Percentiles rank a stretch among this genome's conserved stretches.
Evolutionary conservation across 2,797 vertebrate species (phyloP).

Genomic region (Hippocampus kuda): DNA sequence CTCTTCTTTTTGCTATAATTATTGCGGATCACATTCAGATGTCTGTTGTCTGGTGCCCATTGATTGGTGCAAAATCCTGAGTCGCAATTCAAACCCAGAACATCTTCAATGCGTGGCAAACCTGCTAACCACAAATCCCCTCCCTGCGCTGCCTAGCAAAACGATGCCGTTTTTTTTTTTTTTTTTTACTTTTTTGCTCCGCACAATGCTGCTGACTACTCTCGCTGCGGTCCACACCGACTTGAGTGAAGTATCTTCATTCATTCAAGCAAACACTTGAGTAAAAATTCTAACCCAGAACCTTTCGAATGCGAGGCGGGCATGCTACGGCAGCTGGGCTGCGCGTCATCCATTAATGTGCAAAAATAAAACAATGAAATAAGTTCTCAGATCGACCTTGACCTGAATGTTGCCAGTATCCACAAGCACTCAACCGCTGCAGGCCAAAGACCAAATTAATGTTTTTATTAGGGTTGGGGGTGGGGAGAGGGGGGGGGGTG

Average conservation of each 20-base stretch:
- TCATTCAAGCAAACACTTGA: neutral
- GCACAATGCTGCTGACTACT: neutral
- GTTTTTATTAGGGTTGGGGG: neutral
- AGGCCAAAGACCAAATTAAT: constrained; percentile 67
- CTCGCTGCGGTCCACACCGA: neutral
- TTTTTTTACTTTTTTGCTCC: neutral
- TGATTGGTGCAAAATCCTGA: too few species aligned
- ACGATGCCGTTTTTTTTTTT: too few species aligned
- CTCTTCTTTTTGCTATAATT: too few species aligned
- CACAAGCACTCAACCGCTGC: constrained; percentile 52
- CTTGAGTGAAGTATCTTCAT: neutral
- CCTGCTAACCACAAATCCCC: too few species aligned
- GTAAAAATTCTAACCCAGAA: neutral
- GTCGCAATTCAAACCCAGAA: too few species aligned
- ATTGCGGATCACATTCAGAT: too few species aligned
- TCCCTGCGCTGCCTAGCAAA: too few species aligned
- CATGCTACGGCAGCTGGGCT: neutral
- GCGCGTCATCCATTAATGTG: neutral
- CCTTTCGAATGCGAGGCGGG: neutral
- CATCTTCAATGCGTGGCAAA: too few species aligned
- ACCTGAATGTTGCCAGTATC: constrained; percentile 65
- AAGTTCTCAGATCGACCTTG: constrained; percentile 55
- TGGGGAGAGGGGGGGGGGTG: neutral
- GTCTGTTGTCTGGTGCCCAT: too few species aligned
- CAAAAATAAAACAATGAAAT: neutral